Evolutionary conservation across 2,113 vertebrate species (phyloP), one percentile per base, ranked within the genome.

Genomic region (Lophotis ruficrista): DNA sequence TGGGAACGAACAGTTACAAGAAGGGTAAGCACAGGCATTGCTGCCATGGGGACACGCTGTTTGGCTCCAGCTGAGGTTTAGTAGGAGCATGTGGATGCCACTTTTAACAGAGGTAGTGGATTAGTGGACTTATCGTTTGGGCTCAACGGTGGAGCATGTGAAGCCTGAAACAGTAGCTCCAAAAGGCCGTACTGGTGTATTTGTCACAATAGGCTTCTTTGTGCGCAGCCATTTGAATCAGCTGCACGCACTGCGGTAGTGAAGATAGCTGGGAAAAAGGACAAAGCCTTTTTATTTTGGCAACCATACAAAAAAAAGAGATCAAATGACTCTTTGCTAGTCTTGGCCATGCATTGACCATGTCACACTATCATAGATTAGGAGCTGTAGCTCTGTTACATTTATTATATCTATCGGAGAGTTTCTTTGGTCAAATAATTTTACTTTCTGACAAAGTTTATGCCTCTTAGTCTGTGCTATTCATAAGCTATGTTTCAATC

Each of bases 1-100:
- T 5, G 99, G 99, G 80, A 99, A 99, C 5, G 99, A 99, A 28
- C 99, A 99, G 92, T 97, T 99, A 61, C 99, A 99, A 33, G 99
- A 99, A 84, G 99, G 99, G 99, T 99, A 97, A 93, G 98, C 93
- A 45, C 2, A 6, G 72, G 64, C 66, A n/a, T 24, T 43, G 71
- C 72, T 41, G 25, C 80, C 47, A 71, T 37, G 64, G 83, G 58
- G 80, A 13, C 45, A 30, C 11, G 0, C 38, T 7, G 0, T 20
- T 4, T 35, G 66, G 43, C 79, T 83, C 48, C 82, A 16, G 62
- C 53, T 53, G 71, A 56, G 69, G 22, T 69, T 48, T 69, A 47
- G 4, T 3, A 43, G 80, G 57, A 41, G 20, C 50, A 21, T 1
- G 4, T 13, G 54, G 56, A 27, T 77, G 60, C 54, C 30, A 3